These are phyloP conservation scores for Phaenicophaeus curvirostris DNA, from an alignment of 2,797 vertebrate species.

Conservation along the genomic window DNA sequence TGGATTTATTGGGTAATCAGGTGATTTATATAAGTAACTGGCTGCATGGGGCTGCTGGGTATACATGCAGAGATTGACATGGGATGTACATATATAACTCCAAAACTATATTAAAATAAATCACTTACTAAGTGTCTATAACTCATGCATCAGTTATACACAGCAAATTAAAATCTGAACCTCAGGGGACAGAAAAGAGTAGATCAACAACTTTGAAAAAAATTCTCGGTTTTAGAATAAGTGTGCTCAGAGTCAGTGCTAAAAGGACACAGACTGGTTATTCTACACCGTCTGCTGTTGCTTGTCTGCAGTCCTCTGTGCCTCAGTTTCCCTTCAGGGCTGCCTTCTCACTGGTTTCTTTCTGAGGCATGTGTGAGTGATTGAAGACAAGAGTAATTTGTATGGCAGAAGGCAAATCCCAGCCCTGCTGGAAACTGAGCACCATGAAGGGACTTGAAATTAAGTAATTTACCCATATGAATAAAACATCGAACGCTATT, in stretches of 20 bases:
- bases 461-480: not conserved
- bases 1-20: not conserved
- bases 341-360: not conserved
- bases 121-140: not conserved
- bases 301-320: not conserved
- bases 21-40: not conserved
- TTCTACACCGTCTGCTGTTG: not conserved
- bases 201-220: not conserved
- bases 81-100: not conserved
- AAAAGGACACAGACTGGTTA: not conserved
- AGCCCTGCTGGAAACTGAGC: not conserved
- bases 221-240: not conserved
- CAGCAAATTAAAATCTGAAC: not conserved
- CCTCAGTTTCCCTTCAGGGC: not conserved
- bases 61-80: not conserved
- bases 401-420: not conserved
- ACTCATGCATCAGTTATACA: not conserved
- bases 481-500: not conserved
- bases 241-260: not conserved
- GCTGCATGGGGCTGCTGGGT: not conserved
- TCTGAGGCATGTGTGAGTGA: not conserved
- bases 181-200: not conserved
- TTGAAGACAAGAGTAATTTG: not conserved
- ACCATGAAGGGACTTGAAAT: not conserved
- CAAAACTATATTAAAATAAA: not conserved